Conservation (phyloP, 2,113 vertebrate species). For the Todiramphus chloris region DNA sequence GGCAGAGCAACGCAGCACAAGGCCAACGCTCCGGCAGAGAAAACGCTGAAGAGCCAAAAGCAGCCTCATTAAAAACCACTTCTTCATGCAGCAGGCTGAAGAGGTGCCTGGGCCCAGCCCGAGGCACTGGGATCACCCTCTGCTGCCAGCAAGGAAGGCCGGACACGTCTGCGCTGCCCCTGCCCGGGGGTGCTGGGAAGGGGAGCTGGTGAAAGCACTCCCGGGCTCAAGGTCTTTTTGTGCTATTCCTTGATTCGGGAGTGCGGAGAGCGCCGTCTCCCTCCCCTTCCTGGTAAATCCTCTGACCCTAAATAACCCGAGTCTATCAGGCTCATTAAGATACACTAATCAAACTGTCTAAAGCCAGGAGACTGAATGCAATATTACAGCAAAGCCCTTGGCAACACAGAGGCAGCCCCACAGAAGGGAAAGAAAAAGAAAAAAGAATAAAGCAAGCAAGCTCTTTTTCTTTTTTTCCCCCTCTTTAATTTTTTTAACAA, state of each 20-base stretch:
- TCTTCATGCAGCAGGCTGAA: neutral
- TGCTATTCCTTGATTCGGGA: neutral
- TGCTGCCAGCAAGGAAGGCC: neutral
- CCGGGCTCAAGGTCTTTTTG: neutral
- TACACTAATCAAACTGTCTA: neutral
- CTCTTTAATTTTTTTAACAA: neutral
- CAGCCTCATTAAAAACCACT: neutral
- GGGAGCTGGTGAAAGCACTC: neutral
- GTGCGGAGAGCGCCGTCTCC: neutral
- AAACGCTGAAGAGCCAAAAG: neutral
- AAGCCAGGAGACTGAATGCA: neutral
- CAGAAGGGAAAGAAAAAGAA: accelerated
- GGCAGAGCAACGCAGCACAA: neutral
- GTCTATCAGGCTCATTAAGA: constrained; percentile 2
- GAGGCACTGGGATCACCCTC: accelerated
- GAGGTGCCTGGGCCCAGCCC: neutral
- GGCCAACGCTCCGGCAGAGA: neutral
- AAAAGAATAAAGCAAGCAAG: neutral
- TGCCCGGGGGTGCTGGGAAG: neutral
- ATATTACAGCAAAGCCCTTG: neutral
- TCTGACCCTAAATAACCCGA: constrained; percentile 37
- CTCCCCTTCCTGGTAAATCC: neutral
- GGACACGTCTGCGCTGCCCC: accelerated
- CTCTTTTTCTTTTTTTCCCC: neutral
- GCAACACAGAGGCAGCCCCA: neutral